Percentiles rank a stretch among this genome's conserved stretches.
These are phyloP conservation scores for Potamarius usumacintae DNA, from an alignment of 2,113 vertebrate species.

Conservation along the genomic window DNA sequence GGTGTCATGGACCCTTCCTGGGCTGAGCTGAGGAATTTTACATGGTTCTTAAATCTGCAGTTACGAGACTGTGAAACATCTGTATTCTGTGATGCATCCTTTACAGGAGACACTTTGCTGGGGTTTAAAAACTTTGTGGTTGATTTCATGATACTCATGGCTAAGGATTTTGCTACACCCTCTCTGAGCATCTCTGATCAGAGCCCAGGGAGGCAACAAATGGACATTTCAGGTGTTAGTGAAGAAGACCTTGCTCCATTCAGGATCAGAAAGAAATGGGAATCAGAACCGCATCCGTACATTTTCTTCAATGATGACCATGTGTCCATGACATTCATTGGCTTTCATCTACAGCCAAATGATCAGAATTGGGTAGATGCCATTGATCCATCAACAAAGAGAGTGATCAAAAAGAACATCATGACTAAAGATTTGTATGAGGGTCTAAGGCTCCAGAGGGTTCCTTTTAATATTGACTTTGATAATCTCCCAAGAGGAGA, in stretches of 20 bases:
- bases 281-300: conserved; percentile 92
- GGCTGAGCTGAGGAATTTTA: conserved; percentile 89
- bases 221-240: conserved; percentile 59
- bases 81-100: conserved; percentile 79
- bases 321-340: conserved; percentile 91
- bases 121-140: conserved; percentile 96
- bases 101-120: conserved; percentile 78
- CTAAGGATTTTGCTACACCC: conserved; percentile 92
- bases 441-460: conserved; percentile 78
- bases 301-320: conserved; percentile 92
- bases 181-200: conserved; percentile 88
- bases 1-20: conserved; percentile 88
- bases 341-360: conserved; percentile 81
- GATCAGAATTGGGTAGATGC: conserved; percentile 73
- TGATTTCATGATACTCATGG: conserved; percentile 94
- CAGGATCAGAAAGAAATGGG: conserved; percentile 87
- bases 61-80: conserved; percentile 86
- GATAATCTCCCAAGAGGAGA: conserved; percentile 77
- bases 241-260: conserved; percentile 91
- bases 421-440: conserved; percentile 77
- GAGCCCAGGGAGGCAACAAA: conserved; percentile 75
- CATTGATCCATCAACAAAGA: conserved; percentile 69
- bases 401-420: conserved; percentile 77
- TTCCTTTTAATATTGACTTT: conserved; percentile 89
- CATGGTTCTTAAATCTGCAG: conserved; percentile 87